These are phyloP conservation scores for Ips typographus DNA, from an alignment of 1,140 invertebrate species.

Conservation along the genomic window DNA sequence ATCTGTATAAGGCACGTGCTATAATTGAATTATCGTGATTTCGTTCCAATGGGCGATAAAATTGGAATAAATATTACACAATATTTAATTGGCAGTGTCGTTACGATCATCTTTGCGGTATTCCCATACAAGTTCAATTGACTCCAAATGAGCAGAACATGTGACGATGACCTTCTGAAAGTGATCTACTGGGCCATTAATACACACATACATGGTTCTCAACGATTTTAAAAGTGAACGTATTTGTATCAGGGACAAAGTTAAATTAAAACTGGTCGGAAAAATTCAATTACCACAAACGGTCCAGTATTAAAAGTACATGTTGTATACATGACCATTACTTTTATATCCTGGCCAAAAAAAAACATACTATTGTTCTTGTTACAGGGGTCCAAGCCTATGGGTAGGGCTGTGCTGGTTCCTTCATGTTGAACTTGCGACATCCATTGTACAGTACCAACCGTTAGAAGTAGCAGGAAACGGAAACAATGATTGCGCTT, in stretches of 20 bases:
- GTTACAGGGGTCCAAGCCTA: neutral
- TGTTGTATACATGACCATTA: no score
- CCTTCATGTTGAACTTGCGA: conserved; percentile 5
- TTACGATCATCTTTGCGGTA: neutral
- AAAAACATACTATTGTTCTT: neutral
- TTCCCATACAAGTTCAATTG: neutral
- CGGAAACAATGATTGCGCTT: conserved; percentile 68
- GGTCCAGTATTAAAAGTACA: no score
- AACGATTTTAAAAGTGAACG: conserved; percentile 13
- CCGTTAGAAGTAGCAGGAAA: conserved; percentile 48
- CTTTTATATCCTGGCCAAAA: neutral
- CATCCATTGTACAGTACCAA: conserved; percentile 46
- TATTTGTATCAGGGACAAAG: conserved; percentile 14
- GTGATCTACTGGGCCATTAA: conserved; percentile 2
- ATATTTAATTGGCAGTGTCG: neutral
- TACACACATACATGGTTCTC: neutral
- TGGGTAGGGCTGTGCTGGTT: neutral
- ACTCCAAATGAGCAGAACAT: neutral
- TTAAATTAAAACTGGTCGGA: neutral
- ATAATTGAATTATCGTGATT: conserved; percentile 4
- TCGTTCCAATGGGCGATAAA: neutral
- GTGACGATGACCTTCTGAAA: conserved; percentile 7
- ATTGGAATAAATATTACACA: conserved; percentile 1
- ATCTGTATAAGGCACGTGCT: neutral
- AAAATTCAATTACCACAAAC: neutral